A percentile compares a stretch with the other conserved stretches of the same genome.
These are phyloP conservation scores for Eulemur rufifrons DNA, from an alignment of 2,113 vertebrate species.

Conservation along the genomic window DNA sequence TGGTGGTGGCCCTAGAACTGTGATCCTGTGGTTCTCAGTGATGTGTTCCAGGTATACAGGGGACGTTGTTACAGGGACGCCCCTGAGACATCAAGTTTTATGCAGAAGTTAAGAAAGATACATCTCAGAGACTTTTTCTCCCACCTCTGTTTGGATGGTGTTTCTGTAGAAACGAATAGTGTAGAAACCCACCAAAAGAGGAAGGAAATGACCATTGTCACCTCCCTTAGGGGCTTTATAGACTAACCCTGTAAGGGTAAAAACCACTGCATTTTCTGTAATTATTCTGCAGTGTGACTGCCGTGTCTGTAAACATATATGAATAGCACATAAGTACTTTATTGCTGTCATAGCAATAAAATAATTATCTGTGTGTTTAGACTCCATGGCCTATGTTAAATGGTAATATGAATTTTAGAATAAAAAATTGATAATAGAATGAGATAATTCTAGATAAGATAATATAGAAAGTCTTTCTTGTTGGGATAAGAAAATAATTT, in stretches of 20 bases:
- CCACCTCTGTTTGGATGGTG: accelerated
- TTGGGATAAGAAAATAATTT: neutral
- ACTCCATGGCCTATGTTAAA: no score
- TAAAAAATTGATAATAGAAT: neutral
- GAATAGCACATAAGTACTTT: accelerated
- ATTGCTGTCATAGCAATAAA: neutral
- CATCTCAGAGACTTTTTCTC: neutral
- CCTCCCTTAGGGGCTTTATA: neutral
- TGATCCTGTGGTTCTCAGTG: neutral
- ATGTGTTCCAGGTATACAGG: accelerated
- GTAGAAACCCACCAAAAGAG: accelerated
- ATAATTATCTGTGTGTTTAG: neutral
- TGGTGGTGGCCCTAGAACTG: accelerated
- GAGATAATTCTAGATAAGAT: no score
- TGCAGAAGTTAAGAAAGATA: accelerated
- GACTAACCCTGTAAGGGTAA: neutral
- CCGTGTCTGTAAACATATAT: accelerated
- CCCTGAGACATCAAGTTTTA: accelerated
- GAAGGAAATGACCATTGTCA: accelerated
- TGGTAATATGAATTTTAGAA: neutral
- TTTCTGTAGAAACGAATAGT: accelerated
- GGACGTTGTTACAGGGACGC: accelerated
- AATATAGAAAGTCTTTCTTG: neutral
- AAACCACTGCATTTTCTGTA: accelerated
- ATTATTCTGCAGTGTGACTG: accelerated